Base-by-base conservation (phyloP, 2,797 vertebrate genomes). In the Stomatorhinus walkeri region DNA sequence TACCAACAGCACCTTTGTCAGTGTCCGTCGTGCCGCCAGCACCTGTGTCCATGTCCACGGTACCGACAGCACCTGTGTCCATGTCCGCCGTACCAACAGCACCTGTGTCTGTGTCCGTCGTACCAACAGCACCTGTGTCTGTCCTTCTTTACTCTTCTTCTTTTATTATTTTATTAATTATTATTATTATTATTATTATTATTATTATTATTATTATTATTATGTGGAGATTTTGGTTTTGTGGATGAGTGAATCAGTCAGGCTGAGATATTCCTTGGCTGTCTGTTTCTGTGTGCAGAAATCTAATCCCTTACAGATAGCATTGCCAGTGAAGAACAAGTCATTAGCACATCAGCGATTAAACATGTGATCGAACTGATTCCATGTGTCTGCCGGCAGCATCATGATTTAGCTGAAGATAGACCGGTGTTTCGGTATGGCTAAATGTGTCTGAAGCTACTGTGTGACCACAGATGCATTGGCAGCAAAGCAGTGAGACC, bases 191-290 rank as follows among this genome's bases (percentile, higher is more conserved):
- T 40, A 40, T 40, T 40, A 40, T 40, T 40, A 40, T 40, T 40
- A 40, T 40, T 43, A 43, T 46, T 83, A 89, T 90, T 90, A 90
- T 87, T 87, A 76, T 83, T 72, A 40, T 89, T 87, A 19, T 89
- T 91, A 92, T 91, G 61, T 90, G 89, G 87, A 59, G 89, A 89
- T 89, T 90, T 91, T 52, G 86, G 87, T 90, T 90, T 88, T 90
- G 56, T 91, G 89, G 86, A 84, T 88, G 87, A 89, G 90, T 90
- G 89, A 92, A 91, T 91, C 91, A 90, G 54, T 72, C 4, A 90
- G 87, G 89, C 88, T 91, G 84, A 89, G 89, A 87, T 84, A 87
- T 88, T 89, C 88, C 88, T 79, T 88, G 81, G 87, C 87, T 89
- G 88, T 81, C 88, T 87, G 89, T 59, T 51, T 87, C 87, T 68